Evolutionary conservation across 2,888 invertebrate genomes (phyloP).

Genomic region (Piscicola geometra): DNA sequence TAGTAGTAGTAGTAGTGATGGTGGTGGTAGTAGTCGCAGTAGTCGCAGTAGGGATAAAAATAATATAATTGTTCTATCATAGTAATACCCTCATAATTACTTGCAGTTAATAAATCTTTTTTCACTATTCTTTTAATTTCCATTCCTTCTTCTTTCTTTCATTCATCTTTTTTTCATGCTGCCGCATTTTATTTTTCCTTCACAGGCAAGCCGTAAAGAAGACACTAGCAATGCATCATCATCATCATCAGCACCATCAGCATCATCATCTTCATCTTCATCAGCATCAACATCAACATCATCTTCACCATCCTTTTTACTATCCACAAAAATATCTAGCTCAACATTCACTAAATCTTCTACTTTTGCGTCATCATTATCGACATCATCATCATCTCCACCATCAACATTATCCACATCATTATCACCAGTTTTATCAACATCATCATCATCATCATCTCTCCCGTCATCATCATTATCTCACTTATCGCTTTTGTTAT

Average conservation of each 20-base stretch:
- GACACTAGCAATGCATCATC: too few relatives aligned
- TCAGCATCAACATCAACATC: background rate
- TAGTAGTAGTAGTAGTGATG: constrained; percentile 18
- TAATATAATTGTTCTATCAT: background rate
- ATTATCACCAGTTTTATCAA: constrained; percentile 14
- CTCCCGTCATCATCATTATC: constrained; percentile 23
- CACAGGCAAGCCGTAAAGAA: too few relatives aligned
- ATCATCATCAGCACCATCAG: background rate
- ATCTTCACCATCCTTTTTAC: background rate
- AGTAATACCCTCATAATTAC: too few relatives aligned
- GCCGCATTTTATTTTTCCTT: too few relatives aligned
- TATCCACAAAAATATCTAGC: background rate
- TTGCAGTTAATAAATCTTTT: too few relatives aligned
- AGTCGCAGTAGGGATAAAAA: background rate
- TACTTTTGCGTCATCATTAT: constrained; percentile 13
- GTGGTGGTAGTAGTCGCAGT: constrained; percentile 10
- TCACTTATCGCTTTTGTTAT: background rate
- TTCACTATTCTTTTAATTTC: too few relatives aligned
- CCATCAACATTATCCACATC: constrained; percentile 23
- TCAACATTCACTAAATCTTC: background rate
- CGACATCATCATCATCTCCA: constrained; percentile 30
- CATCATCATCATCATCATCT: constrained; percentile 28
- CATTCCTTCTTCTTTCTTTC: background rate
- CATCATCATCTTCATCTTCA: background rate
- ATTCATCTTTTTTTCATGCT: background rate